A percentile compares a stretch with the other conserved stretches of the same genome.
Evolutionary conservation across 2,797 vertebrate genomes (phyloP).

Genomic region (Chaetodon trifasciatus): DNA sequence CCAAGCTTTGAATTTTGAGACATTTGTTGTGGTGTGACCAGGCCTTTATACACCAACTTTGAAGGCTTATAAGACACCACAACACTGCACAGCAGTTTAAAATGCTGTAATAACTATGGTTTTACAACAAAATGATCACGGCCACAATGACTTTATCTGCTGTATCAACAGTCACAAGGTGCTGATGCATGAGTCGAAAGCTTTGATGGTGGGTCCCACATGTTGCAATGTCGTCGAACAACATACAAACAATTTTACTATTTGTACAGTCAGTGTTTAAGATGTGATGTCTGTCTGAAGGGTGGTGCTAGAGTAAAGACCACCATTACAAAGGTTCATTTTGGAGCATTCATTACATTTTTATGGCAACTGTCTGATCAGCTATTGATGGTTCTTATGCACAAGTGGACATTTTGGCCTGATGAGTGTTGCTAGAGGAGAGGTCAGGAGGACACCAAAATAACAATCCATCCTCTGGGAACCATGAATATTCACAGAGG

Average conservation of each 20-base stretch:
- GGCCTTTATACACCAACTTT: background rate
- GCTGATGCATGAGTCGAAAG: no score
- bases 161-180: background rate
- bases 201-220: no score
- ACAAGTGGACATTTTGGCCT: background rate
- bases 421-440: no score
- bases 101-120: background rate
- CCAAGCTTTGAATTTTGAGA: background rate
- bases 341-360: background rate
- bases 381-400: background rate
- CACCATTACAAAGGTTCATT: background rate
- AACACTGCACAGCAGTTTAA: background rate
- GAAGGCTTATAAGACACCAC: background rate
- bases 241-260: no score
- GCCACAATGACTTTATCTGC: background rate
- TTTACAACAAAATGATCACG: no score
- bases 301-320: background rate
- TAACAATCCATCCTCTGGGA: background rate
- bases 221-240: no score
- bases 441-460: background rate
- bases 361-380: no score
- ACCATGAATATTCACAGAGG: background rate
- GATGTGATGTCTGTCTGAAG: background rate
- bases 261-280: no score
- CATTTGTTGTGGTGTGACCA: background rate